Conservation (phyloP, 2,113 vertebrate genomes). For the Bujurquina vittata region DNA sequence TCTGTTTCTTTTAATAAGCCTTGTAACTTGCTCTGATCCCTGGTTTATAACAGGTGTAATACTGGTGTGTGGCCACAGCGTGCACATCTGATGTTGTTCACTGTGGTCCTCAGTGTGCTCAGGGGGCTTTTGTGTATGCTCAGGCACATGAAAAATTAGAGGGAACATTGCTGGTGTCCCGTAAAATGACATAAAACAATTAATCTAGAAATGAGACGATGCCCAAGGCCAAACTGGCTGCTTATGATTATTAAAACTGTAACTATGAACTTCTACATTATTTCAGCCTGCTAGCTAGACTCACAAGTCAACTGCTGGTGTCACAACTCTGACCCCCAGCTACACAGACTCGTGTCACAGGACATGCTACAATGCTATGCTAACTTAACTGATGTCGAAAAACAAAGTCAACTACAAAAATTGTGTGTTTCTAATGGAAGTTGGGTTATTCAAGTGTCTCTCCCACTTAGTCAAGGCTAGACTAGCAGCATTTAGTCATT, state of each 20-base stretch:
- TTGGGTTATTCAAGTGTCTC: neutral
- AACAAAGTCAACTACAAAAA: neutral
- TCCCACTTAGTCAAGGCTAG: neutral
- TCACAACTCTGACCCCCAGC: neutral
- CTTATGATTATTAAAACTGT: neutral
- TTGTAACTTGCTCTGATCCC: no score
- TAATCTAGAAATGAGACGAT: neutral
- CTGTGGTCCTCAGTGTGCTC: no score
- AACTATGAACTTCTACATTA: neutral
- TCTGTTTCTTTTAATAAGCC: no score
- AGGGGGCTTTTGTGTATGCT: no score
- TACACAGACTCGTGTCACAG: neutral
- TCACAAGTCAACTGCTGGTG: neutral
- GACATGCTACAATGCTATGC: neutral
- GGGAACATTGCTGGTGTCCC: no score
- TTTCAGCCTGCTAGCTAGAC: neutral
- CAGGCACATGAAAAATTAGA: no score
- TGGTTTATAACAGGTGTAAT: no score
- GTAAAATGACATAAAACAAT: neutral
- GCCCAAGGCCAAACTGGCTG: fast-evolving
- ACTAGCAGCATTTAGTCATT: neutral
- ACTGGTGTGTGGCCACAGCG: no score
- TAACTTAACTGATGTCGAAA: neutral
- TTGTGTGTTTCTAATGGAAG: neutral
- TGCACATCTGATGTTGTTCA: no score